Base-by-base conservation (phyloP, 2,113 vertebrate species). In the Hylia prasina region DNA sequence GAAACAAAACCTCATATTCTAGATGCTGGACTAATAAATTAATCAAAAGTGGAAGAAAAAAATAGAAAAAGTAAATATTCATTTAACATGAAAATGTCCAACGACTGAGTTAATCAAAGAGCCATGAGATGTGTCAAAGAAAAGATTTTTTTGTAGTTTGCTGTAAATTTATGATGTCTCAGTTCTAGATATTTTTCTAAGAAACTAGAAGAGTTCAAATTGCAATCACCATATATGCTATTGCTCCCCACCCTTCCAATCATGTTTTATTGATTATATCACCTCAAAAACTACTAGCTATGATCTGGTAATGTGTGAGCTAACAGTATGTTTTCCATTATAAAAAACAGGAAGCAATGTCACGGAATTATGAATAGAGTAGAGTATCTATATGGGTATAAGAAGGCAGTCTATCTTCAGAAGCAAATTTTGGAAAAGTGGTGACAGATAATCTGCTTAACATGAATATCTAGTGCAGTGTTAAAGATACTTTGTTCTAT, bases 181-280 rank as follows among this genome's bases (percentile, higher is more conserved):
- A 8, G 6, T 39, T 27, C 12, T 65, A 63, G 37, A 44, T 4
- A 31, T 57, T 24, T 66, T 65, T 9, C 14, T 48, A 48, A 39
- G 56, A 71, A 94, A 63, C 21, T 5, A 63, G 30, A 63, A 39
- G 14, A 31, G 4, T 15, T 64, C 0, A 1, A 75, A 66, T 33
- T 47, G 6, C 11, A 39, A 39, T 51, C 10, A 61, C 30, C 2
- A 13, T 60, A 28, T 28, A 54, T 50, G 33, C 3, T 72, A 37
- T 9, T 40, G 15, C 3, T 6, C 11, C 8, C 7, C 0, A 1
- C 3, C 1, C 1, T 15, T 10, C 25, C 16, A 24, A 1, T 31
- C 3, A 7, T 33, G 28, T 42, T 93, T 58, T 84, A 7, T 44
- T 44, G 16, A n/a, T 57, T 76, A 27, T 58, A 15, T 57, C 22